Base-by-base conservation (phyloP, 2,888 invertebrate species). In the Caenorhabditis sp. region DNA sequence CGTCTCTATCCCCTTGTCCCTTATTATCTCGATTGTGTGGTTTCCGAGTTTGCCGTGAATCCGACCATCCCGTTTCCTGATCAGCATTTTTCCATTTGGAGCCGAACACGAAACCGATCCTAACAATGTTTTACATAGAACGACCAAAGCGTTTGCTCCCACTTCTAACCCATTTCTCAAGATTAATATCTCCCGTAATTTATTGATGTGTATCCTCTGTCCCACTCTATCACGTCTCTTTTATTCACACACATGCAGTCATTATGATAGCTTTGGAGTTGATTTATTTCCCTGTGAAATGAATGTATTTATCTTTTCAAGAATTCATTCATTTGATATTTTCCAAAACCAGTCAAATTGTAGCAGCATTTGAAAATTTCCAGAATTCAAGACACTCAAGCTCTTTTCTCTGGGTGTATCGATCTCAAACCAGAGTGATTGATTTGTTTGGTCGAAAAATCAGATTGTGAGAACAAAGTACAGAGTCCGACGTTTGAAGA, bases 31-130 rank as follows among this genome's bases (percentile, higher is more conserved):
- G 61, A 51, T 73, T 35, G 31, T 35, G 31, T 35, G 31, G 4
- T n/a, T n/a, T n/a, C 31, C 31, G 5, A 4, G 38, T 64, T 74
- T 74, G 74, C 74, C 63, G 74, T 74, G 75, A 49, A 31, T 47
- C 49, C 72, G 35, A 58, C 14, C 31, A 7, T 47, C 75, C 22
- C 31, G 44, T 41, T 19, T 26, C 6, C 41, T 44, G 22, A 28
- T 35, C 24, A 69, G 76, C 68, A 77, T 69, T 77, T 77, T 69
- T 61, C 49, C 76, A 5, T 38, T 74, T 74, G 74, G 63, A 56
- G 74, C 38, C 38, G 31, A 35, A 35, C 31, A 35, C 38, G 6
- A 38, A 38, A 38, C 31, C 31, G 31, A 35, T 19, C 22, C 28
- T 24, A 16, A 28, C 26, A 5, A 59, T 6, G 31, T 22, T 19